Evolutionary conservation across 1,140 invertebrate genomes (phyloP), one percentile per base, ranked within the genome.

Genomic region (Drosophila tsacasi): DNA sequence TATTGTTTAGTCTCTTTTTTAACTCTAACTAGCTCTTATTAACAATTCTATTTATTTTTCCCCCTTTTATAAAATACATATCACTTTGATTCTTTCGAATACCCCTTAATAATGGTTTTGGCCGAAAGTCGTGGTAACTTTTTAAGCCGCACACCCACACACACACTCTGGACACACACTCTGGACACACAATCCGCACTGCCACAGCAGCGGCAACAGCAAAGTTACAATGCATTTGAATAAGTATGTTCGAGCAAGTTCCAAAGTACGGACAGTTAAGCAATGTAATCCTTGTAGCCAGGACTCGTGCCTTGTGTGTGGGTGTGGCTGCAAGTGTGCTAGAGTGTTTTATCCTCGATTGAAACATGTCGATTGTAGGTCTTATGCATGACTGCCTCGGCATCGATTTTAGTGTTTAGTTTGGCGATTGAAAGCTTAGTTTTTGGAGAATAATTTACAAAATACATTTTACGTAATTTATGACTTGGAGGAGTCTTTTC

Each of bases 281-380:
- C 79, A 75, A 61, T 63, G 62, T 66, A 73, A 75, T 68, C 54
- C 78, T 49, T 63, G 77, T 27, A 80, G 46, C 71, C 54, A 64
- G 66, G 59, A 75, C 61, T 66, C 30, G 50, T 19, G 37, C 40
- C 23, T 40, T 32, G 44, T 62, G 62, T 35, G 17, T 57, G 42
- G 35, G 50, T 67, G 42, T 49, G 47, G 27, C 44, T 25, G 30
- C 35, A 35, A 60, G 52, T 54, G 52, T 52, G 44, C 54, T 62
- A 44, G 61, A 61, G 57, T 64, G 47, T 74, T 83, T 73, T 52
- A 83, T 73, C 62, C 71, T 67, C 79, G 67, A 82, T 83, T 82
- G 79, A 73, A 83, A 65, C 57, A 82, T 61, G 79, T 73, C 81
- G 79, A 82, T 65, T 78, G 67, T 64, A 59, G 66, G 32, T 71